A percentile compares a stretch with the other conserved stretches of the same genome.
These are phyloP conservation scores for Triplophysa yarkandensis DNA, from an alignment of 2,797 vertebrate species.

Conservation along the genomic window DNA sequence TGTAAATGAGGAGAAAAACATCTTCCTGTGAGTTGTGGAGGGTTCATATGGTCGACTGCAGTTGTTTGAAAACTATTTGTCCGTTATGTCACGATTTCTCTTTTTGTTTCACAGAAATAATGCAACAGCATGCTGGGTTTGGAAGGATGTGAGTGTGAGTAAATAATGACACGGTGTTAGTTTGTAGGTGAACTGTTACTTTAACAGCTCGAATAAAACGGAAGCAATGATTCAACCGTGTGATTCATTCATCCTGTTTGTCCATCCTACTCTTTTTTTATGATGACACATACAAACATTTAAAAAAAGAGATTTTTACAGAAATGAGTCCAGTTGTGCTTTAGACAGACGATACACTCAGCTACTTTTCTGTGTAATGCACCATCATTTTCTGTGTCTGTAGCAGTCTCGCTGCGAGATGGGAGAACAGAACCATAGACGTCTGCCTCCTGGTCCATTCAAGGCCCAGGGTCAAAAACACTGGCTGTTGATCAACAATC, in stretches of 20 bases:
- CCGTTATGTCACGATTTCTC: not conserved
- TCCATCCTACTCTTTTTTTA: slow-evolving; percentile 40
- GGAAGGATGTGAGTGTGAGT: slow-evolving; percentile 26
- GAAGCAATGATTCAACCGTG: slow-evolving; percentile 38
- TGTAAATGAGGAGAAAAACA: not conserved
- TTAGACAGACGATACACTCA: not conserved
- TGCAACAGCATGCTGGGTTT: not conserved
- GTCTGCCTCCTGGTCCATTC: not conserved
- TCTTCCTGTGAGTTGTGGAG: not conserved
- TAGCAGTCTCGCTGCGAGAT: not conserved
- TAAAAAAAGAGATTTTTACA: not conserved
- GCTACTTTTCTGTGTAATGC: not conserved
- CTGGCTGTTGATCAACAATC: not conserved
- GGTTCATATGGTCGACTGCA: not conserved
- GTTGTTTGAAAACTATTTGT: not conserved
- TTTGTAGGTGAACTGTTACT: slow-evolving; percentile 10
- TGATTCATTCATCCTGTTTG: slow-evolving; percentile 63
- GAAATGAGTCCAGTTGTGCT: not conserved
- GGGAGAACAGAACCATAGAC: not conserved
- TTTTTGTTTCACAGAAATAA: not conserved
- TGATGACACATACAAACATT: slow-evolving; percentile 10
- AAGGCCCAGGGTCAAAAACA: not conserved
- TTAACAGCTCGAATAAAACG: slow-evolving; percentile 35
- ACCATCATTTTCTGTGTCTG: not conserved
- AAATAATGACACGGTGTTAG: not conserved